These are phyloP conservation scores for Margarornis squamiger DNA, from an alignment of 2,797 vertebrate species.

Conservation along the genomic window DNA sequence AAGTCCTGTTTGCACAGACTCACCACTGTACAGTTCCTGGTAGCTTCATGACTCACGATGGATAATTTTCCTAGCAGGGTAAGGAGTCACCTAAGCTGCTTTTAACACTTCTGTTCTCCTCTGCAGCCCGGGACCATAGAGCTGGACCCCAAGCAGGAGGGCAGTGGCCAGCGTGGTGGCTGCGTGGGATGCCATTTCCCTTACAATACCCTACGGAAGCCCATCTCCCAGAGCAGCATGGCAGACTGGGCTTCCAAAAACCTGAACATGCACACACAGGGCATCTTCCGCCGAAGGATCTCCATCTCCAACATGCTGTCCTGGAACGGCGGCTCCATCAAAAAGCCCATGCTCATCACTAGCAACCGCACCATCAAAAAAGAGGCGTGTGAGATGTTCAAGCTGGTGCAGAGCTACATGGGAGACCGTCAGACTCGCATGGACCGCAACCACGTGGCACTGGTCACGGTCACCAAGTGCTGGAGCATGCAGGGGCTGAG, in stretches of 20 bases:
- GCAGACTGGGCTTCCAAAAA: conserved; percentile 92
- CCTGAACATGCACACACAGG: conserved; percentile 91
- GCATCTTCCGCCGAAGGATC: conserved; percentile 88
- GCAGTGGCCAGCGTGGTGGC: conserved; percentile 66
- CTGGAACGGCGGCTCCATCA: conserved; percentile 90
- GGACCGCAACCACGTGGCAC: conserved; percentile 83
- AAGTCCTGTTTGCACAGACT: not conserved
- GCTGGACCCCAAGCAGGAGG: conserved; percentile 77
- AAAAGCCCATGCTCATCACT: conserved; percentile 92
- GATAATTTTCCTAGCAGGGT: not conserved
- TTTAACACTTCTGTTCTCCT: not conserved
- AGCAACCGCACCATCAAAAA: conserved; percentile 86
- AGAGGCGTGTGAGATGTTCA: conserved; percentile 92
- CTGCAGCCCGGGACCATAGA: conserved; percentile 79
- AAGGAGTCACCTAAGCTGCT: not conserved
- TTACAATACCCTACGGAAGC: conserved; percentile 83
- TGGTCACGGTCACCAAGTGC: conserved; percentile 88
- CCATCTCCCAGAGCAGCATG: conserved; percentile 83
- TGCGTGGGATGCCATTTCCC: conserved; percentile 75
- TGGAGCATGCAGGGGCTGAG: conserved; percentile 88
- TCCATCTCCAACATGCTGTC: conserved; percentile 93
- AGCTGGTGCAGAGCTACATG: conserved; percentile 92
- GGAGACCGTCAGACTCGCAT: conserved; percentile 87
- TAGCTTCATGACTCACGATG: not conserved
- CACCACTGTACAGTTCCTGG: not conserved